Evolutionary conservation across 1,140 invertebrate genomes (phyloP).

Genomic region (Sinella curviseta): DNA sequence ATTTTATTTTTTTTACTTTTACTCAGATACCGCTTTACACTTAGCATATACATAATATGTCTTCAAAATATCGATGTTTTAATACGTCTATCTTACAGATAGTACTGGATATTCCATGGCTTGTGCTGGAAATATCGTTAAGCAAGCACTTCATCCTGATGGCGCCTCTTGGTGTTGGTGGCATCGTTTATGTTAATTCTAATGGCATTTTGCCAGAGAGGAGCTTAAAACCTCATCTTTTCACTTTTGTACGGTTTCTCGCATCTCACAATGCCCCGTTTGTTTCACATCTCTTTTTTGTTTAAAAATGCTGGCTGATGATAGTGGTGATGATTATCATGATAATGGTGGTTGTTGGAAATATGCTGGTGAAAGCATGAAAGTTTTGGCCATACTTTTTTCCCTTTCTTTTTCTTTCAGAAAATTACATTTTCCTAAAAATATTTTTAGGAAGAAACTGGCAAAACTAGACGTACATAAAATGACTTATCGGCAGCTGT

Average conservation of each 20-base stretch:
- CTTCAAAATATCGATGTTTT: too few species aligned
- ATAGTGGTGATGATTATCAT: background rate
- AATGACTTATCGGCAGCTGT: conserved; percentile 21
- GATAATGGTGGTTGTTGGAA: background rate
- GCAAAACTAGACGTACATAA: background rate
- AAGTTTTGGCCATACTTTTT: background rate
- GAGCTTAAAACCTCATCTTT: conserved; percentile 18
- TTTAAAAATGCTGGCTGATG: background rate
- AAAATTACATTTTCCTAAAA: background rate
- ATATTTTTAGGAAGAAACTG: background rate
- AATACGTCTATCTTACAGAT: too few species aligned
- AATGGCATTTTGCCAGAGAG: conserved; percentile 13
- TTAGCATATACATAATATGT: too few species aligned
- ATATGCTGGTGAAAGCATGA: background rate
- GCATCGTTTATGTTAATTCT: conserved; percentile 25
- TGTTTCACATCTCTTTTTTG: too few species aligned
- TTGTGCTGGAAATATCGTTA: background rate
- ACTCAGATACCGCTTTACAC: too few species aligned
- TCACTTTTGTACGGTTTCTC: background rate
- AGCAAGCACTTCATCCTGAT: background rate
- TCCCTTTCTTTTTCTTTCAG: background rate
- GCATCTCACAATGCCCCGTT: background rate
- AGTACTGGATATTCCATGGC: too few species aligned
- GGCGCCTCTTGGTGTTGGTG: conserved; percentile 16
- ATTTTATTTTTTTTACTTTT: too few species aligned